Conservation (phyloP, 2,113 vertebrate species). For the Micromys minutus region DNA sequence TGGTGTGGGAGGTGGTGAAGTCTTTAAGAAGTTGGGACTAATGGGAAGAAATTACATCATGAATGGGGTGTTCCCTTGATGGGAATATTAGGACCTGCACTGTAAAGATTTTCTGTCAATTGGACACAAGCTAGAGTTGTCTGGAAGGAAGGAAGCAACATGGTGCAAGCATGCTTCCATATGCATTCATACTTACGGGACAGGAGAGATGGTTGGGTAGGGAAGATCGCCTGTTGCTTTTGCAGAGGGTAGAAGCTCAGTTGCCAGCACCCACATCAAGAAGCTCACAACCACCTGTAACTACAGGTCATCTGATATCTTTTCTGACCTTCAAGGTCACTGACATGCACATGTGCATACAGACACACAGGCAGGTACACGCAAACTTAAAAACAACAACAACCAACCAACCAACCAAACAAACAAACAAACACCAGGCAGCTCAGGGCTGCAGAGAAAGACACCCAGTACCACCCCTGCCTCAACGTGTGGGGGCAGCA, state of each 20-base stretch:
- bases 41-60: not conserved
- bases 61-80: not conserved
- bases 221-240: not conserved
- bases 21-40: not conserved
- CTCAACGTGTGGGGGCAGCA: not conserved
- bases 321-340: not conserved
- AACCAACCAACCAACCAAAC: not conserved
- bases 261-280: not conserved
- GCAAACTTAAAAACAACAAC: not conserved
- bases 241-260: not conserved
- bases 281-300: not conserved
- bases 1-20: not conserved
- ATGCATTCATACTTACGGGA: too few species aligned
- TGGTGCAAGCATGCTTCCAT: not conserved
- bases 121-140: not conserved
- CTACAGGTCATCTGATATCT: not conserved
- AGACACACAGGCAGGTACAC: not conserved
- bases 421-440: not conserved
- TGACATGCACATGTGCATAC: not conserved
- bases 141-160: not conserved
- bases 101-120: not conserved
- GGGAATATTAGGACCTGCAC: not conserved
- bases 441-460: not conserved
- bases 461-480: not conserved
- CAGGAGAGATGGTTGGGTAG: not conserved